phyloP scores from a whole-genome alignment of 2,888 invertebrate genomes.

The Brachypalpus laphriformis region DNA sequence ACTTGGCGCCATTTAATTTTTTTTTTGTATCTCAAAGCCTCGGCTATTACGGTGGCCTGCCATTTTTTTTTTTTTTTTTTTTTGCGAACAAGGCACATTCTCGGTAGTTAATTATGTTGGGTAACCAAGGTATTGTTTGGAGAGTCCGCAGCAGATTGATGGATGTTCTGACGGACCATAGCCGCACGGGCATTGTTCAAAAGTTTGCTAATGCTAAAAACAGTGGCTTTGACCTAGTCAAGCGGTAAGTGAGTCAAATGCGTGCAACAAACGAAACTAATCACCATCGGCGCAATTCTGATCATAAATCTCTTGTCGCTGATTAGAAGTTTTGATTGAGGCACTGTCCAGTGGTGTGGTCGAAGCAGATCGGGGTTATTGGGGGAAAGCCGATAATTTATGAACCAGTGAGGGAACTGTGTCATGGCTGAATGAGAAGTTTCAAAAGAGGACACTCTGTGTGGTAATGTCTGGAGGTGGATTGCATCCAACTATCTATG shows the following conservation, averaged over 20 bases:
- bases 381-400: slow-evolving; percentile 22
- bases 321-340: slow-evolving; percentile 42
- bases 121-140: slow-evolving; percentile 39
- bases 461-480: no score
- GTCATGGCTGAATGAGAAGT: slow-evolving; percentile 10
- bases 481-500: no score
- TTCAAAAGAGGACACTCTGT: background rate
- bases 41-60: background rate
- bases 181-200: slow-evolving; percentile 33
- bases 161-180: slow-evolving; percentile 55
- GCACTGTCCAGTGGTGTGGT: slow-evolving; percentile 4
- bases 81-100: background rate
- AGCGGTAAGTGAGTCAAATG: slow-evolving; percentile 13
- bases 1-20: slow-evolving; percentile 74
- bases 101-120: background rate
- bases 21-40: slow-evolving; percentile 39
- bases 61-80: background rate
- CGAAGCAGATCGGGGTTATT: slow-evolving; percentile 56
- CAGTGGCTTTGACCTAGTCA: slow-evolving; percentile 62
- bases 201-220: slow-evolving; percentile 17
- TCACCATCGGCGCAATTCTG: slow-evolving; percentile 20
- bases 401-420: background rate
- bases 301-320: slow-evolving; percentile 58
- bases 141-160: slow-evolving; percentile 43
- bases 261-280: background rate